A percentile compares a stretch with the other conserved stretches of the same genome.
These are phyloP conservation scores for Heliconius congener DNA, from an alignment of 1,140 invertebrate genomes.

Conservation along the genomic window DNA sequence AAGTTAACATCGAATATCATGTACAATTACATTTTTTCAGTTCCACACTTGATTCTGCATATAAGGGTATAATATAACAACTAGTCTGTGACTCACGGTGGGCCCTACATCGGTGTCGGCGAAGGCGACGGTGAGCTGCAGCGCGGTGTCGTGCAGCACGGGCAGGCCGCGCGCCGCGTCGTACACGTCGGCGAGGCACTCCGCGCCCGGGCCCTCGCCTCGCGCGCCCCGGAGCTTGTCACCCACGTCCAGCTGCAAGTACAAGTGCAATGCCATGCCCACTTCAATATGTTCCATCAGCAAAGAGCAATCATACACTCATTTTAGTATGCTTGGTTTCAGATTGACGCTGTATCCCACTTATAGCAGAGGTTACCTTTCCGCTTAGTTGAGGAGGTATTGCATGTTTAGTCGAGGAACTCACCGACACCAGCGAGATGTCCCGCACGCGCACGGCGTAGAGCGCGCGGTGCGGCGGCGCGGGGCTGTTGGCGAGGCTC, in stretches of 20 bases:
- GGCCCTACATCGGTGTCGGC: conserved; percentile 58
- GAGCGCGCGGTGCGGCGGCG: conserved; percentile 67
- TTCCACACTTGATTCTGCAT: too few relatives aligned
- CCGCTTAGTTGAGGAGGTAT: too few relatives aligned
- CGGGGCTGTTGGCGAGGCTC: conserved; percentile 82
- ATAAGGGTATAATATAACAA: too few relatives aligned
- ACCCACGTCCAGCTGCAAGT: conserved; percentile 59
- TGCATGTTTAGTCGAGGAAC: conserved; percentile 28
- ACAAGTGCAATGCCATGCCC: neutral
- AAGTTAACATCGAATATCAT: too few relatives aligned
- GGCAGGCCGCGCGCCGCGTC: conserved; percentile 85
- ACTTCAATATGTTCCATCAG: too few relatives aligned
- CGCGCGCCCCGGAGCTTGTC: conserved; percentile 47
- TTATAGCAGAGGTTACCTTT: neutral
- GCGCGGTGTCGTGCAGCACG: conserved; percentile 91
- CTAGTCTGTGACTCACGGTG: conserved; percentile 25
- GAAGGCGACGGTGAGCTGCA: conserved; percentile 84
- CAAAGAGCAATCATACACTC: too few relatives aligned
- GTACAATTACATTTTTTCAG: too few relatives aligned
- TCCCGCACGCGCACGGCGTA: conserved; percentile 88
- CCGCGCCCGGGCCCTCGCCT: conserved; percentile 54
- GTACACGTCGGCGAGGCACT: conserved; percentile 84
- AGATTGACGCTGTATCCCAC: too few relatives aligned
- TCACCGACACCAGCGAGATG: conserved; percentile 91
- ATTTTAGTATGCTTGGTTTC: too few relatives aligned